A percentile compares a stretch with the other conserved stretches of the same genome.
Conservation (phyloP, 2,113 vertebrate genomes). For the Sinocyclocheilus anophthalmus region DNA sequence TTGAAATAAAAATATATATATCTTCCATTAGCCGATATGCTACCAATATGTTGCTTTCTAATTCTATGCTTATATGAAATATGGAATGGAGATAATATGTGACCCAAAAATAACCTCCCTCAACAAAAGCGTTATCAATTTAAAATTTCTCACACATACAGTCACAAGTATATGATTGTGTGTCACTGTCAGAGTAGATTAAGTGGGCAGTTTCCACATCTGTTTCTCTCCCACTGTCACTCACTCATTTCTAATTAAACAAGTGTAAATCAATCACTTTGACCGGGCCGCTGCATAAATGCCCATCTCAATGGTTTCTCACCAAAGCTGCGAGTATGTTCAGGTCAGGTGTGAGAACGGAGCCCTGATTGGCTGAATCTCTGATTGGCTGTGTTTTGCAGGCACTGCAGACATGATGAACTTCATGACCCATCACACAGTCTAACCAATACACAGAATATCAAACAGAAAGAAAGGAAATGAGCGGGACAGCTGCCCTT, state of each 20-base stretch:
- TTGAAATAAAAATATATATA: neutral
- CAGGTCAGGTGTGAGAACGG: slow-evolving; percentile 12
- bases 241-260: slow-evolving; percentile 53
- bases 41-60: neutral
- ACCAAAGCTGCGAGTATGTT: slow-evolving; percentile 3
- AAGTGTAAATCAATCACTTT: slow-evolving; percentile 52
- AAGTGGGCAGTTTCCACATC: slow-evolving; percentile 36
- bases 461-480: slow-evolving; percentile 10
- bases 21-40: neutral
- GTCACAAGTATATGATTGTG: neutral
- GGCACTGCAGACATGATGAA: slow-evolving; percentile 22
- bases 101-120: neutral
- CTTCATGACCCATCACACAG: slow-evolving; percentile 32
- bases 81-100: neutral
- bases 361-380: slow-evolving; percentile 13
- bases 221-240: slow-evolving; percentile 28
- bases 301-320: slow-evolving; percentile 25
- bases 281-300: neutral
- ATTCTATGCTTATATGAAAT: neutral
- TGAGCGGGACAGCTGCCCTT: slow-evolving; percentile 5
- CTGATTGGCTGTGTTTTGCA: neutral
- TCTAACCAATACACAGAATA: slow-evolving; percentile 7
- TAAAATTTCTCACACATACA: neutral
- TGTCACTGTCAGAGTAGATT: slow-evolving; percentile 1
- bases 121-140: neutral